Evolutionary conservation across 2,888 invertebrate species (phyloP), one percentile per base, ranked within the genome.

Genomic region (Allacma fusca): DNA sequence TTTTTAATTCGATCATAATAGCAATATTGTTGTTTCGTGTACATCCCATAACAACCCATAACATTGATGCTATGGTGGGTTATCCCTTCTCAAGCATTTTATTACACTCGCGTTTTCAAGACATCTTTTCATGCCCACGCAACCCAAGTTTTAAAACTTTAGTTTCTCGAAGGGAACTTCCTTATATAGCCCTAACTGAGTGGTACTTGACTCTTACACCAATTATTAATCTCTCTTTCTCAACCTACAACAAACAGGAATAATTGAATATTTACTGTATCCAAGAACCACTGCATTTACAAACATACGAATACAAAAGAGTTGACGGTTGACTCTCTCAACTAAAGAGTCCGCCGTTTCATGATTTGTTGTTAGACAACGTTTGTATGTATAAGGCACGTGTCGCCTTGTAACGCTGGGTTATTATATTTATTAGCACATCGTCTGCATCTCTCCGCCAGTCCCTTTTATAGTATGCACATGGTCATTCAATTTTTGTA

Each of bases 171-270:
- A 74, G 73, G 73, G 64, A 40, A 74, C 64, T 64, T 65, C 73
- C 73, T 26, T 74, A 74, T 74, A 74, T 40, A 62, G 73, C 13
- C 64, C 43, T 24, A 64, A 34, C 43, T 24, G 24, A 71, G 71
- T 71, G 71, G 57, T 71, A 57, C 71, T 71, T 74, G 40, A 74
- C 73, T 59, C 64, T 64, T 19, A 62, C 73, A 74, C 73, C 73
- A 74, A 62, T 59, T 73, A 73, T 19, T 62, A 73, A 70, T 70
- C 70, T 23, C 24, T 44, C 44, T 70, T 23, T 40, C 34, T 44
- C 26, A 23, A 4, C 67, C 67, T 26, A 62, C 24, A 59, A 62
- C 16, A 62, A 62, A 62, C 24, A 62, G 23, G 1, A 62, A 12
- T 62, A 12, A 59, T 59, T 19, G 40, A 40, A 40, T 40, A 40